Evolutionary conservation across 2,888 invertebrate genomes (phyloP), one percentile per base, ranked within the genome.

Genomic region (Caenorhabditis uteleia): DNA sequence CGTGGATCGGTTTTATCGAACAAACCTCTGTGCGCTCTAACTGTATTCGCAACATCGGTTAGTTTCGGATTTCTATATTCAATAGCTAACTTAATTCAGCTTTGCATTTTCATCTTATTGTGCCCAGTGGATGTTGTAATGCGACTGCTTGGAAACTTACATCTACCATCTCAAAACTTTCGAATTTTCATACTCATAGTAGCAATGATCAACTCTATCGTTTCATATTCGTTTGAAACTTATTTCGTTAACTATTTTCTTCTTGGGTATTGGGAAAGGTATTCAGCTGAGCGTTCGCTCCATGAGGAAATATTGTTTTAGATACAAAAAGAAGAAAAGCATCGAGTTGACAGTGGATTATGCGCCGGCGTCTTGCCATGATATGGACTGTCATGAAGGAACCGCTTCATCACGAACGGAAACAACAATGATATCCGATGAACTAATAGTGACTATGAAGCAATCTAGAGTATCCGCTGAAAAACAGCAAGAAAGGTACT

Each of bases 221-320:
- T 58, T 25, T 65, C 65, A 8, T 79, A 70, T 49, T 44, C 59
- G 6, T 81, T 68, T 48, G 79, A 81, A 43, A 72, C 53, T 8
- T 72, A 57, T 36, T 54, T 79, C 33, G 77, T 80, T 34, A 75
- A 79, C 18, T 58, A 60, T 21, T 50, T 79, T 33, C 53, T 79
- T 18, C 56, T 78, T 31, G 74, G 72, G 33, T 66, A 72, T 31
- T 70, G 74, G 50, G 79, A 80, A 56, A 60, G 70, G 78, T 80
- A 29, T 18, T 54, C 46, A 10, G 21, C 46, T 29, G 18, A 21
- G 33, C 14, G 18, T 33, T 39, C 8, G 26, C 33, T 20, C 12
- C 2, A 38, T 21, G n/a, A 16, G 20, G 45, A 36, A 40, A 40
- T 21, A 10, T 46, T 27, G 14, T 29, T 2, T 49, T 50, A 62